Evolutionary conservation across 2,888 invertebrate species (phyloP).

Genomic region (Hofmannophila pseudospretella): DNA sequence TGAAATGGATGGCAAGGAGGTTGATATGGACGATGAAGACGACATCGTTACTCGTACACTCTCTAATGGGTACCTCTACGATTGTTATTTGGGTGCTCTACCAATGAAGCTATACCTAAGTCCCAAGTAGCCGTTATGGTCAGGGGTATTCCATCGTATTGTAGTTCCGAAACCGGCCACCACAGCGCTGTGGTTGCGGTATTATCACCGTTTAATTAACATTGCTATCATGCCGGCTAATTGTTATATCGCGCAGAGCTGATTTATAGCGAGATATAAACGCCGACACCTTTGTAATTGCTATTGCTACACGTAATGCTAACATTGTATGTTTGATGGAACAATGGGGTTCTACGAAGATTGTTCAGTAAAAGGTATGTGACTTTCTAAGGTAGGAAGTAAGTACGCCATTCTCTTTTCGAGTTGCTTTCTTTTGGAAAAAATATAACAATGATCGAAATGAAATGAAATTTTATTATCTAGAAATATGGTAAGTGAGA

Average conservation of each 20-base stretch:
- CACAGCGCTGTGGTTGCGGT: constrained; percentile 38
- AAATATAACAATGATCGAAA: too few relatives aligned
- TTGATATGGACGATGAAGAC: too few relatives aligned
- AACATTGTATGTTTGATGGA: constrained; percentile 53
- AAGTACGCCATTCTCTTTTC: too few relatives aligned
- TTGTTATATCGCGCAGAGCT: constrained; percentile 76
- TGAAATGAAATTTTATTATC: too few relatives aligned
- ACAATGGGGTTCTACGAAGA: constrained; percentile 22
- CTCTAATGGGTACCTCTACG: too few relatives aligned
- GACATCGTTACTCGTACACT: too few relatives aligned
- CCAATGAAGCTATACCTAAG: too few relatives aligned
- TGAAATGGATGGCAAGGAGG: too few relatives aligned
- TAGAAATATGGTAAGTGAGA: too few relatives aligned
- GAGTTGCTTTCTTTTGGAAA: too few relatives aligned
- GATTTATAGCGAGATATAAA: constrained; percentile 71
- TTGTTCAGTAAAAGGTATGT: background rate
- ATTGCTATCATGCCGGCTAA: constrained; percentile 77
- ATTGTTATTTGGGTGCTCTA: too few relatives aligned
- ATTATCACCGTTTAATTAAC: constrained; percentile 75
- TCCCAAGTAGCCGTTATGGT: background rate
- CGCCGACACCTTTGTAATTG: constrained; percentile 75
- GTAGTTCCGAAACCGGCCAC: constrained; percentile 36
- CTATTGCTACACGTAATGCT: constrained; percentile 48
- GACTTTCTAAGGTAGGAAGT: too few relatives aligned
- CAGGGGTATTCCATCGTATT: background rate